Percentiles rank a stretch among this genome's conserved stretches.
These are phyloP conservation scores for Eumacrocentrus americanus DNA, from an alignment of 2,888 invertebrate genomes.

Conservation along the genomic window DNA sequence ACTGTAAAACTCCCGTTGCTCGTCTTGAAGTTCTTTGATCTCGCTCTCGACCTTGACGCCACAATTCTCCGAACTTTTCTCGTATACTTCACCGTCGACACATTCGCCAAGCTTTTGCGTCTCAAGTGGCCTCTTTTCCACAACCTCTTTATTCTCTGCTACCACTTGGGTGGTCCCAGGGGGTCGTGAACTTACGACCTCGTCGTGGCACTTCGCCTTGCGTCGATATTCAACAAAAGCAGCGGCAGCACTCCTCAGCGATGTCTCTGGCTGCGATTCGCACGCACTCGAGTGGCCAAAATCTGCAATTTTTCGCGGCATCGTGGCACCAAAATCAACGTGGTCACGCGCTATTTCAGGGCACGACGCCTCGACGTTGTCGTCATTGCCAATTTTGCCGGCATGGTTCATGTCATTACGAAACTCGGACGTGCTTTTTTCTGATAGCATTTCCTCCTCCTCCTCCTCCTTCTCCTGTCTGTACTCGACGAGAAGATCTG, in stretches of 20 bases:
- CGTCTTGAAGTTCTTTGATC: conserved; percentile 22
- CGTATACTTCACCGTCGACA: conserved; percentile 5
- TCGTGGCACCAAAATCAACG: conserved; percentile 30
- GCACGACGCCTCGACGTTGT: conserved; percentile 18
- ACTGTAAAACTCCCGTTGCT: too few species aligned
- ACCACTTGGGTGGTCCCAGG: neutral
- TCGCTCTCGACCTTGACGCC: conserved; percentile 21
- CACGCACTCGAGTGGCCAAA: conserved; percentile 29
- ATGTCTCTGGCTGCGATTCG: conserved; percentile 26
- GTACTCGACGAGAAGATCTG: neutral
- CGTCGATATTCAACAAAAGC: conserved; percentile 24
- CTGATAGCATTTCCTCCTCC: conserved; percentile 2
- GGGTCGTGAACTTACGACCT: conserved; percentile 23
- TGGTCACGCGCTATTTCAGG: conserved; percentile 40
- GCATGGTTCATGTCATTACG: conserved; percentile 33
- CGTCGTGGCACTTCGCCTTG: conserved; percentile 14
- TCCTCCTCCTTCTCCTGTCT: too few species aligned
- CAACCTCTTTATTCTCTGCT: conserved; percentile 21
- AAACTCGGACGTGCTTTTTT: conserved; percentile 21
- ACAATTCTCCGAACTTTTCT: conserved; percentile 6
- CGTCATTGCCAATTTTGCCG: conserved; percentile 39
- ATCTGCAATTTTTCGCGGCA: conserved; percentile 31
- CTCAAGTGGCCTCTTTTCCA: conserved; percentile 15
- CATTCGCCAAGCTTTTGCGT: conserved; percentile 5
- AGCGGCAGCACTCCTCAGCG: conserved; percentile 19